These are phyloP conservation scores for Synergus gifuensis DNA, from an alignment of 2,888 invertebrate genomes.

Conservation along the genomic window DNA sequence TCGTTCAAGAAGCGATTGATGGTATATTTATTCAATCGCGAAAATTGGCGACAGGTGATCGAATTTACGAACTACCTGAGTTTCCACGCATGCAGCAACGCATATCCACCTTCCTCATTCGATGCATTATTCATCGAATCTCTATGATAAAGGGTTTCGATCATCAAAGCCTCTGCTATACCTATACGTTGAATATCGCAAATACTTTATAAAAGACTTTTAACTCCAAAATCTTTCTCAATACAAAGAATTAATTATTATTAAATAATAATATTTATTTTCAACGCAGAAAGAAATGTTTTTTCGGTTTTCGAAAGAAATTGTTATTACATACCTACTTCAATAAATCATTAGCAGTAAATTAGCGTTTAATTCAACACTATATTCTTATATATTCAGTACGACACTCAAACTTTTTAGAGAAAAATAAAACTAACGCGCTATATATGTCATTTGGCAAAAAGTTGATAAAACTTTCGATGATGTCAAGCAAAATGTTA, in stretches of 20 bases:
- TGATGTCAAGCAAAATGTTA: too few species aligned
- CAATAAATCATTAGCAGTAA: too few species aligned
- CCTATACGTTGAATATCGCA: constrained; percentile 2
- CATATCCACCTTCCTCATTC: constrained; percentile 3
- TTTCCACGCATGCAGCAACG: constrained; percentile 18
- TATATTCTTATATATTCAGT: too few species aligned
- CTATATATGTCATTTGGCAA: too few species aligned
- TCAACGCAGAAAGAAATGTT: too few species aligned
- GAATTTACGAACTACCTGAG: constrained; percentile 41
- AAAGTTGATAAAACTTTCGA: too few species aligned
- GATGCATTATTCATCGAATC: constrained; percentile 41
- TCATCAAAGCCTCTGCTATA: constrained; percentile 12
- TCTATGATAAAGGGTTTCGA: constrained; percentile 29
- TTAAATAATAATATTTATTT: not conserved
- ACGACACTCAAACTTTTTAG: too few species aligned
- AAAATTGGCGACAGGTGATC: constrained; percentile 41
- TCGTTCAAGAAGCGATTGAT: not conserved
- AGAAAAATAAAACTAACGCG: too few species aligned
- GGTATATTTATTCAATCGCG: constrained; percentile 27
- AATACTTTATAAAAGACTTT: constrained; percentile 29
- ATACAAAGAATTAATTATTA: not conserved
- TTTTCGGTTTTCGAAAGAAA: too few species aligned
- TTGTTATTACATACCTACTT: too few species aligned
- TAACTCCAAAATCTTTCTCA: constrained; percentile 16
- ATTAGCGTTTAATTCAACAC: too few species aligned